phyloP scores from a whole-genome alignment of 2,113 vertebrate genomes.

The Coracopsis vasa region DNA sequence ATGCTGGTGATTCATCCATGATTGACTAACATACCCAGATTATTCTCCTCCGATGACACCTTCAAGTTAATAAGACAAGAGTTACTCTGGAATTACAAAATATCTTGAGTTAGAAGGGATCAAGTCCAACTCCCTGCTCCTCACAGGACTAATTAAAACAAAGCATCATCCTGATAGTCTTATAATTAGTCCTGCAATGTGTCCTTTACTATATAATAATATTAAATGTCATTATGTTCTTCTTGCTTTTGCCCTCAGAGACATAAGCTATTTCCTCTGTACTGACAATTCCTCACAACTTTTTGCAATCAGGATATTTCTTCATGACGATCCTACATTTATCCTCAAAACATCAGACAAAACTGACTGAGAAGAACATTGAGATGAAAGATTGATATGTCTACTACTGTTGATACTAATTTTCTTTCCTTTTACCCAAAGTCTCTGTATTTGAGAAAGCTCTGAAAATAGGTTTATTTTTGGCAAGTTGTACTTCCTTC shows the following conservation, averaged over 20 bases:
- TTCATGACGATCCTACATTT: neutral
- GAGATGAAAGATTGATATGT: neutral
- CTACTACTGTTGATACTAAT: neutral
- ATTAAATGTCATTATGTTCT: neutral
- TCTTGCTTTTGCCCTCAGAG: neutral
- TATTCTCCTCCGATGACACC: neutral
- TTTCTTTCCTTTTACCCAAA: neutral
- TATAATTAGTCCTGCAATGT: neutral
- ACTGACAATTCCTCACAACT: neutral
- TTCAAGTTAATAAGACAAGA: neutral
- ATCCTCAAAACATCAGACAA: neutral
- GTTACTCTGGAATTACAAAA: neutral
- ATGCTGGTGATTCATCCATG: neutral
- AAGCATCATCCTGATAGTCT: neutral
- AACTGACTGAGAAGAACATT: neutral
- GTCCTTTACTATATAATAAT: neutral
- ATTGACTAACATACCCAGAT: neutral
- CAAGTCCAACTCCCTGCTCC: neutral
- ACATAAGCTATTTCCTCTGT: neutral
- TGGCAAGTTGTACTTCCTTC: neutral
- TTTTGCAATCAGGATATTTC: neutral
- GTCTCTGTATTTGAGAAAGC: neutral
- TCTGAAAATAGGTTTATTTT: neutral
- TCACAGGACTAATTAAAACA: neutral
- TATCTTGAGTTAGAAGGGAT: neutral